Percentiles rank a stretch among this genome's conserved stretches.
phyloP scores from a whole-genome alignment of 2,888 invertebrate genomes.

The Coelogynopora nodosa region DNA sequence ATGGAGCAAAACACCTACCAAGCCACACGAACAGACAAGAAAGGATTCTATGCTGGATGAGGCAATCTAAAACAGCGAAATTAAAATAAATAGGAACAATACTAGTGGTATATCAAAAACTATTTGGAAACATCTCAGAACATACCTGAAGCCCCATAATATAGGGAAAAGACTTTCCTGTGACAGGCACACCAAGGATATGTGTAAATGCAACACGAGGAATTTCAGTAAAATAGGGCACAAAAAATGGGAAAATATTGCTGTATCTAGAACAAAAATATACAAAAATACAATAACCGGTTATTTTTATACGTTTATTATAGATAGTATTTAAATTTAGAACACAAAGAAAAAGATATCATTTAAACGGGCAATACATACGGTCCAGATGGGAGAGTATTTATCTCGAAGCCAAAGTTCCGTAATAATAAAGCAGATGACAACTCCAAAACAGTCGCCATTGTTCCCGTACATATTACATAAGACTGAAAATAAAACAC shows the following conservation, averaged over 20 bases:
- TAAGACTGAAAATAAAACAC: slow-evolving; percentile 35
- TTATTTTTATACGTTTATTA: background rate
- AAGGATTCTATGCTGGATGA: slow-evolving; percentile 59
- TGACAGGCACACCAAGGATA: slow-evolving; percentile 64
- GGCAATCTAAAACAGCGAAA: slow-evolving; percentile 50
- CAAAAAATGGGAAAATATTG: slow-evolving; percentile 42
- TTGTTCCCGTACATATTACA: slow-evolving; percentile 35
- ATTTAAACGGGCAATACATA: background rate
- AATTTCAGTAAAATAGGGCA: slow-evolving; percentile 63
- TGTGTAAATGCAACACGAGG: slow-evolving; percentile 63
- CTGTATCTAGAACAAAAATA: slow-evolving; percentile 33
- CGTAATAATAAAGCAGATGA: slow-evolving; percentile 25
- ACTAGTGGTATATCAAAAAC: no score
- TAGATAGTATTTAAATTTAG: background rate
- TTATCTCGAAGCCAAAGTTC: slow-evolving; percentile 18
- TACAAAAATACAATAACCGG: background rate
- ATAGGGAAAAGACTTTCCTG: slow-evolving; percentile 65
- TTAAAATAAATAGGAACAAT: background rate
- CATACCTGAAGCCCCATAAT: slow-evolving; percentile 64
- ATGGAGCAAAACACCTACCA: no score
- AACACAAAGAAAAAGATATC: slow-evolving; percentile 22
- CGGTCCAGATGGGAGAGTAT: slow-evolving; percentile 31
- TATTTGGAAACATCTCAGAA: background rate
- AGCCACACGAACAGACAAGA: slow-evolving; percentile 61
- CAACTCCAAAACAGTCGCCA: slow-evolving; percentile 31